These are phyloP conservation scores for Hippocampus kuda DNA, from an alignment of 2,797 vertebrate species.

Conservation along the genomic window DNA sequence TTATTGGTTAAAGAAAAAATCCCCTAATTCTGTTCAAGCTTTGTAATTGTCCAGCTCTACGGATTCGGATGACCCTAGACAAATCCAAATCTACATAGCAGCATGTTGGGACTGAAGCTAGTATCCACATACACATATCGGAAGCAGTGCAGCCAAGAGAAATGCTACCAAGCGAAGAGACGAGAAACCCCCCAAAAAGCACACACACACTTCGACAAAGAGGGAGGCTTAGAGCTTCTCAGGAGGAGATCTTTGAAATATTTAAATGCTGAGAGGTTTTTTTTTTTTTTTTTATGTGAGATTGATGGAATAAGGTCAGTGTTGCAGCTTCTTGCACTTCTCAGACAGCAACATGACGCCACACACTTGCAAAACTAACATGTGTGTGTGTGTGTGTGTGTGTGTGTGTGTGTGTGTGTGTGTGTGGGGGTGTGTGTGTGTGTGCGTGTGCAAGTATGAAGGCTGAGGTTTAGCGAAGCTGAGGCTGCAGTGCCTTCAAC, in stretches of 20 bases:
- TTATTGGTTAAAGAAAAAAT: too few relatives aligned
- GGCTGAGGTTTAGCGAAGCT: constrained; percentile 5
- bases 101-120: too few relatives aligned
- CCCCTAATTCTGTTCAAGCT: too few relatives aligned
- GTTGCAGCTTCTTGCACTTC: constrained; percentile 37
- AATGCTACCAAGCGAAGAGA: too few relatives aligned
- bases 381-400: not conserved
- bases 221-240: constrained; percentile 32
- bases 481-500: constrained; percentile 5
- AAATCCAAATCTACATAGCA: too few relatives aligned
- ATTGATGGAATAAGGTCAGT: constrained; percentile 69
- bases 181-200: too few relatives aligned
- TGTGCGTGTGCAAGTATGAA: not conserved
- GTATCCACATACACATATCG: too few relatives aligned
- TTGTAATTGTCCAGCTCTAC: too few relatives aligned
- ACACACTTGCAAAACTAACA: constrained; percentile 22
- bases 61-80: too few relatives aligned
- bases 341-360: constrained; percentile 25
- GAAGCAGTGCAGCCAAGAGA: too few relatives aligned
- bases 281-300: constrained; percentile 62
- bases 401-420: not conserved
- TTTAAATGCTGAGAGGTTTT: constrained; percentile 61
- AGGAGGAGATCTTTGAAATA: constrained; percentile 63
- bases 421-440: not conserved
- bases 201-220: not conserved